These are phyloP conservation scores for Gambelia wislizenii DNA, from an alignment of 2,797 vertebrate genomes.

Conservation along the genomic window DNA sequence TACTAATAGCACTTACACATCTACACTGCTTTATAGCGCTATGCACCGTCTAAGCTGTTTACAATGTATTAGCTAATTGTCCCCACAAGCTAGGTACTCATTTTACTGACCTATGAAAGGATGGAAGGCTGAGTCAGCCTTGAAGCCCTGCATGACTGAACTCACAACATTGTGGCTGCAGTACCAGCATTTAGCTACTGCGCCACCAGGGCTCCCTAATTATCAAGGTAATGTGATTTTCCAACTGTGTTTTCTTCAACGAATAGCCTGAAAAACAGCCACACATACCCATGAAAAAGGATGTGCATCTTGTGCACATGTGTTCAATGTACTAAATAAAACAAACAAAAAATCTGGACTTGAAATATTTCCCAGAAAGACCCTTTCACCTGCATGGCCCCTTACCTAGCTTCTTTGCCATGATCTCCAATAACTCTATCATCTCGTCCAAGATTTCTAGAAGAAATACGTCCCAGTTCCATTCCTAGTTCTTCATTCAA, in stretches of 20 bases:
- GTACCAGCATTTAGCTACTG: too few species aligned
- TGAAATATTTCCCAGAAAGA: constrained; percentile 9
- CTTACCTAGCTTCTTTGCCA: constrained; percentile 93
- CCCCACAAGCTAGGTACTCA: too few species aligned
- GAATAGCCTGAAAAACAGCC: neutral
- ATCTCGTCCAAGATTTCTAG: constrained; percentile 94
- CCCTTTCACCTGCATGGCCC: neutral
- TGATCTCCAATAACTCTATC: constrained; percentile 94
- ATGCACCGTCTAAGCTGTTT: too few species aligned
- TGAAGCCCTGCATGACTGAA: too few species aligned
- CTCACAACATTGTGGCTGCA: too few species aligned
- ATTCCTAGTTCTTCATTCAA: constrained; percentile 89
- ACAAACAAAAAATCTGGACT: neutral
- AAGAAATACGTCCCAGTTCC: constrained; percentile 91
- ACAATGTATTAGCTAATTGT: too few species aligned
- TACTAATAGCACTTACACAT: too few species aligned
- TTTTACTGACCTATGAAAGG: too few species aligned
- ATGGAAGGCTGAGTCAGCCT: too few species aligned
- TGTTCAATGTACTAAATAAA: constrained; percentile 12
- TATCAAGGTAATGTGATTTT: neutral
- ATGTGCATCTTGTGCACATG: neutral
- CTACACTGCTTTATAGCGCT: too few species aligned
- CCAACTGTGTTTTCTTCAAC: neutral
- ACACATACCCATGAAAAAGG: too few species aligned
- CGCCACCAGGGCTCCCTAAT: too few species aligned